Percentiles rank a stretch among this genome's conserved stretches.
phyloP scores from a whole-genome alignment of 2,888 invertebrate species.

The Nemurella pictetii region DNA sequence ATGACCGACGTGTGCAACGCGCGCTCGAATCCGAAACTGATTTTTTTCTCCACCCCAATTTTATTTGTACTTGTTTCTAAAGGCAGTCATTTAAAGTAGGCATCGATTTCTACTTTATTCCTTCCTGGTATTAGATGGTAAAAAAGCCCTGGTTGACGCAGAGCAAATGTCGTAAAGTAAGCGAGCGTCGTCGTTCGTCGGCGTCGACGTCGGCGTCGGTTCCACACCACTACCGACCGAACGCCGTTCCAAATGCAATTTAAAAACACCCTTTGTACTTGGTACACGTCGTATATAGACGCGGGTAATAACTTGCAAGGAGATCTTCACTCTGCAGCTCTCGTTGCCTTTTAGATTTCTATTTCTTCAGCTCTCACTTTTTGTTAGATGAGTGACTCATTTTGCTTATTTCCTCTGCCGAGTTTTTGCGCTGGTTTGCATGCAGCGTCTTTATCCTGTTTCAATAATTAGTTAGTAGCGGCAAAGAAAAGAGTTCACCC shows the following conservation, averaged over 20 bases:
- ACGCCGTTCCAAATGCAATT: constrained; percentile 8
- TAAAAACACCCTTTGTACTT: constrained; percentile 9
- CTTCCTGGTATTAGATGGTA: background rate
- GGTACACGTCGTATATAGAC: too few relatives aligned
- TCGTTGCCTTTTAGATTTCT: background rate
- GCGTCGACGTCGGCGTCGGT: background rate
- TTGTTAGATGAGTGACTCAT: constrained; percentile 16
- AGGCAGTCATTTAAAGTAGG: constrained; percentile 5
- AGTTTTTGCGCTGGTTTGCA: background rate
- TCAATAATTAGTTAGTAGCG: background rate
- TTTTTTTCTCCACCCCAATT: constrained; percentile 15
- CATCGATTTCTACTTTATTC: constrained; percentile 12
- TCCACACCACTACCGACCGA: background rate
- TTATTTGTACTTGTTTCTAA: constrained; percentile 12
- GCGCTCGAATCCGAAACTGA: background rate
- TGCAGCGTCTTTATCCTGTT: background rate
- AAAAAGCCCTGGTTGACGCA: background rate
- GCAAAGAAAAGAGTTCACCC: background rate
- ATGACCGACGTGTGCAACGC: background rate
- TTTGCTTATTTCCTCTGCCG: background rate
- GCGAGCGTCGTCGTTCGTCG: background rate
- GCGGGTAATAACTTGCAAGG: background rate
- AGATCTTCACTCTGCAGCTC: background rate
- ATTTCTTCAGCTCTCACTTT: background rate
- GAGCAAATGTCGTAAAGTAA: background rate